These are phyloP conservation scores for Eupristina koningsbergeri DNA, from an alignment of 1,140 invertebrate genomes.

Conservation along the genomic window DNA sequence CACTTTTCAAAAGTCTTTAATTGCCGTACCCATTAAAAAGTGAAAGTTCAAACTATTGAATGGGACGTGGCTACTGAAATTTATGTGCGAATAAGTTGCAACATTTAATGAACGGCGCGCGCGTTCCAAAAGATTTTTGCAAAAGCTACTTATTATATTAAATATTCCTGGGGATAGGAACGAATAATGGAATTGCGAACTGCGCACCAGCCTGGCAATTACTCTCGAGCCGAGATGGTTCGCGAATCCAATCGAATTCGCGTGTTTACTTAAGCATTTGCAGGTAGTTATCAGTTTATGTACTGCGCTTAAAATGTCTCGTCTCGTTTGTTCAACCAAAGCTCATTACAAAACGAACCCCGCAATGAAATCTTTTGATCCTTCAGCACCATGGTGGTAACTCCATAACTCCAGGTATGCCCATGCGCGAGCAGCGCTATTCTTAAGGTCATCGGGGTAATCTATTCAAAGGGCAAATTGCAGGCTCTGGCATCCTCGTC, in stretches of 20 bases:
- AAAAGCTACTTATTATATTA: not conserved
- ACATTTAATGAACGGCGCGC: constrained; percentile 19
- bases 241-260: not conserved
- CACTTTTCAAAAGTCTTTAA: constrained; percentile 28
- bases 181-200: not conserved
- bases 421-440: not conserved
- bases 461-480: not conserved
- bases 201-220: not conserved
- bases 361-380: not conserved
- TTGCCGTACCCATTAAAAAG: constrained; percentile 16
- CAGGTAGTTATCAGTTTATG: not conserved
- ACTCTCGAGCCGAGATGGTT: not conserved
- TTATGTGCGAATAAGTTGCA: constrained; percentile 27
- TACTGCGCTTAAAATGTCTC: not conserved
- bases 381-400: not conserved
- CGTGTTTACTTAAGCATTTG: not conserved
- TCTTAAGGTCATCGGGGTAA: not conserved
- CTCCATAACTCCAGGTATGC: not conserved
- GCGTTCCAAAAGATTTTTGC: not conserved
- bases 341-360: not conserved
- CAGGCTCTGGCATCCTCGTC: not conserved
- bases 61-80: not conserved
- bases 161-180: not conserved
- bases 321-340: not conserved
- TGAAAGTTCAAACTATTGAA: constrained; percentile 15